A percentile compares a stretch with the other conserved stretches of the same genome.
Conservation (phyloP, 2,113 vertebrate species). For the Mungos mungo region DNA sequence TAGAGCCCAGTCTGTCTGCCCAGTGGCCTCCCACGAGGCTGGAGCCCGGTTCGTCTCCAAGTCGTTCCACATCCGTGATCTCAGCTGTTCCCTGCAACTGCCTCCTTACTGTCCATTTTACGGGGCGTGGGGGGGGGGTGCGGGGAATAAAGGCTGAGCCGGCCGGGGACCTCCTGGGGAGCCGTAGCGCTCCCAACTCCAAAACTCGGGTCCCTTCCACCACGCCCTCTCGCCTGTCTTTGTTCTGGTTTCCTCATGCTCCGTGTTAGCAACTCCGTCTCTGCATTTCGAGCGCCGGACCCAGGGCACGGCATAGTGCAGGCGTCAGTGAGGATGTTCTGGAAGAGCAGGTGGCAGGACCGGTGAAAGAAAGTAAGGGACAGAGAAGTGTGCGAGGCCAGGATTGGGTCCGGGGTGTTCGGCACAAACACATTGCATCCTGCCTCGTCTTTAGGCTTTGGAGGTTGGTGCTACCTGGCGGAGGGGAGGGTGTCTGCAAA, state of each 20-base stretch:
- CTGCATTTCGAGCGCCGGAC: neutral
- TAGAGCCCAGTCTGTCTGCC: neutral
- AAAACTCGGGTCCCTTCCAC: neutral
- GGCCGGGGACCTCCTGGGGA: neutral
- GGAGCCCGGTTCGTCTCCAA: neutral
- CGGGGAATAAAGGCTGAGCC: neutral
- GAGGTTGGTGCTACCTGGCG: constrained; percentile 29
- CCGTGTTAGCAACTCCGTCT: neutral
- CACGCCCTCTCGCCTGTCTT: neutral
- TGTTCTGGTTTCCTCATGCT: constrained; percentile 34
- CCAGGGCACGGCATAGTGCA: neutral
- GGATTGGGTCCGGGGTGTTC: neutral
- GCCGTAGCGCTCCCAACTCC: neutral
- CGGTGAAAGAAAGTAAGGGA: neutral
- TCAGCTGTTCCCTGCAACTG: neutral
- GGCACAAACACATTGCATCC: neutral
- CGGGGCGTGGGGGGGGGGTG: no score
- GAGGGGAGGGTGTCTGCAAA: constrained; percentile 6
- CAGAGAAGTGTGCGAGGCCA: neutral
- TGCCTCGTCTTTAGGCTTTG: neutral
- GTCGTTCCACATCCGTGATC: neutral
- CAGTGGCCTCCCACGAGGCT: neutral
- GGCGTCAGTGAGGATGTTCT: neutral
- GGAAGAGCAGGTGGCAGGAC: neutral
- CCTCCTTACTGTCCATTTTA: neutral